Conservation (phyloP, 2,888 invertebrate species). For the Heliconius hortense region DNA sequence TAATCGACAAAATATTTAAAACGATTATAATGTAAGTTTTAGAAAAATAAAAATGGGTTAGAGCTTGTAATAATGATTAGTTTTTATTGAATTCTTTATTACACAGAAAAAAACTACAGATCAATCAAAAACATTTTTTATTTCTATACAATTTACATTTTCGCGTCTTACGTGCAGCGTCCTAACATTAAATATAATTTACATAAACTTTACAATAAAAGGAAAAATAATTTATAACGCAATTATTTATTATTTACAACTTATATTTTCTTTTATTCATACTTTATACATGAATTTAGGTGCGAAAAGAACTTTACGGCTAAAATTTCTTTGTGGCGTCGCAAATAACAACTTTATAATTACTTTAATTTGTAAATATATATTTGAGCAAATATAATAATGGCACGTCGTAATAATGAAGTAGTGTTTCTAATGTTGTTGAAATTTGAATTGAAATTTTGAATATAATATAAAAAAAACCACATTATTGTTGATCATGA, state of each 20-base stretch:
- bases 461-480: constrained; percentile 9
- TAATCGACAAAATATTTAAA: background rate
- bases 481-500: constrained; percentile 21
- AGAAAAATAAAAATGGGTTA: background rate
- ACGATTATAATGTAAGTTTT: too few species aligned
- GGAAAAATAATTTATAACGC: constrained; percentile 42
- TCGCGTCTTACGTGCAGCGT: constrained; percentile 64
- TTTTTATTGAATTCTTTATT: background rate
- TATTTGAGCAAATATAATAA: constrained; percentile 45
- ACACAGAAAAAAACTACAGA: constrained; percentile 50
- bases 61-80: background rate
- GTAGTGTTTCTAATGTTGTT: constrained; percentile 16
- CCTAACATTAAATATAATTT: constrained; percentile 57
- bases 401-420: constrained; percentile 37
- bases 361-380: constrained; percentile 39
- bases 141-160: constrained; percentile 75
- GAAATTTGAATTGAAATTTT: constrained; percentile 23
- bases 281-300: constrained; percentile 37
- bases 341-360: constrained; percentile 24
- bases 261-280: constrained; percentile 39
- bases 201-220: constrained; percentile 59
- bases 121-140: constrained; percentile 71
- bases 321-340: constrained; percentile 21
- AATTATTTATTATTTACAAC: constrained; percentile 60
- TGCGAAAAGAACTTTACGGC: constrained; percentile 35